These are phyloP conservation scores for Archegozetes longisetosus DNA, from an alignment of 1,140 invertebrate species.

Conservation along the genomic window DNA sequence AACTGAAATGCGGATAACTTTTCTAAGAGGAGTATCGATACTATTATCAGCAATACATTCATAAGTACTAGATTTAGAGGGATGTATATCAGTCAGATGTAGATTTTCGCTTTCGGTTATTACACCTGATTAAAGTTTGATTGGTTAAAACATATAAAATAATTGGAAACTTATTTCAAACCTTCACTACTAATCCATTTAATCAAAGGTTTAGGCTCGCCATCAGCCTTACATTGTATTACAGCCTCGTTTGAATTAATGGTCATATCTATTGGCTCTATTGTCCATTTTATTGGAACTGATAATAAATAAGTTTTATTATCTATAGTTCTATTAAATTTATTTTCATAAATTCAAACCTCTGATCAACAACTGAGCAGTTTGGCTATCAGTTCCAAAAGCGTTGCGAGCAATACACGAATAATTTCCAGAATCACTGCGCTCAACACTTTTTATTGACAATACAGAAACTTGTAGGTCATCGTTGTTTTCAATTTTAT, in stretches of 20 bases:
- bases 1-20: too few species aligned
- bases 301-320: slow-evolving; percentile 25
- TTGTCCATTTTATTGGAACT: slow-evolving; percentile 80
- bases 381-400: not conserved
- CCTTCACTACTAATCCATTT: slow-evolving; percentile 44
- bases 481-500: not conserved
- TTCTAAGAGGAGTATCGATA: too few species aligned
- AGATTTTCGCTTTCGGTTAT: too few species aligned
- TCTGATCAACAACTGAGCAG: slow-evolving; percentile 6
- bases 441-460: not conserved
- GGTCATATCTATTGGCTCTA: slow-evolving; percentile 67
- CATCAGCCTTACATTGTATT: slow-evolving; percentile 66
- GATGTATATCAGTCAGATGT: too few species aligned
- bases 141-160: too few species aligned
- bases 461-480: not conserved
- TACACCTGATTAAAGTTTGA: too few species aligned
- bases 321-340: not conserved
- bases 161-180: not conserved
- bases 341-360: slow-evolving; percentile 11
- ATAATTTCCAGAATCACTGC: slow-evolving; percentile 7
- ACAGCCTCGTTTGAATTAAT: slow-evolving; percentile 64
- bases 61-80: too few species aligned
- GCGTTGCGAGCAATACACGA: slow-evolving; percentile 1
- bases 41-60: too few species aligned
- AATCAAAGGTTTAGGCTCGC: slow-evolving; percentile 65